A percentile compares a stretch with the other conserved stretches of the same genome.
Conservation (phyloP, 53 echinoderm and acorn worm genomes). For the Echinometra lucunter region DNA sequence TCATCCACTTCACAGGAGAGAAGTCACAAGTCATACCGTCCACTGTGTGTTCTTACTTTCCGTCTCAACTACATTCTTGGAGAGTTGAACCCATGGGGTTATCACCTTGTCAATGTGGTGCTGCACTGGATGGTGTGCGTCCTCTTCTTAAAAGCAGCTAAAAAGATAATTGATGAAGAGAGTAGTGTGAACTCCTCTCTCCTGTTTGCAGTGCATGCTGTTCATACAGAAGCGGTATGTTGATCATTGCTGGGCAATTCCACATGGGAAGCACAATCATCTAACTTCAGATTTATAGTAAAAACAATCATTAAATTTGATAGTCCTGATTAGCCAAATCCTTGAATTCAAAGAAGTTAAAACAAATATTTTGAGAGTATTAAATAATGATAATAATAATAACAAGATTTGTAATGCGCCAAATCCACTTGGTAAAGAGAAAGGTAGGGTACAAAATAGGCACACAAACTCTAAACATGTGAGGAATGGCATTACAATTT, state of each 20-base stretch:
- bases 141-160: conserved; percentile 75
- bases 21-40: conserved; percentile 92
- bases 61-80: conserved; percentile 84
- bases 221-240: conserved; percentile 61
- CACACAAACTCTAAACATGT: too few species aligned
- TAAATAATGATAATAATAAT: too few species aligned
- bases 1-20: conserved; percentile 25
- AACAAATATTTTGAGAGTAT: neutral
- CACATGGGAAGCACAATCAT: too few species aligned
- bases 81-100: conserved; percentile 82
- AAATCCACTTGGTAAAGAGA: too few species aligned
- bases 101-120: conserved; percentile 80
- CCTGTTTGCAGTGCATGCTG: conserved; percentile 79
- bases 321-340: too few species aligned
- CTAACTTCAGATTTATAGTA: too few species aligned
- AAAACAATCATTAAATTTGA: too few species aligned
- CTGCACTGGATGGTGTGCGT: conserved; percentile 74
- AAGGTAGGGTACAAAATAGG: too few species aligned
- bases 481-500: too few species aligned
- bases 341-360: too few species aligned
- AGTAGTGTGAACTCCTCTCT: conserved; percentile 75
- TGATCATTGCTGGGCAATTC: neutral
- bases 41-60: conserved; percentile 84
- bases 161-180: conserved; percentile 65
- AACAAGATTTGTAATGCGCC: too few species aligned